Conservation (phyloP, 2,888 invertebrate species). For the Clistopyga incitator region DNA sequence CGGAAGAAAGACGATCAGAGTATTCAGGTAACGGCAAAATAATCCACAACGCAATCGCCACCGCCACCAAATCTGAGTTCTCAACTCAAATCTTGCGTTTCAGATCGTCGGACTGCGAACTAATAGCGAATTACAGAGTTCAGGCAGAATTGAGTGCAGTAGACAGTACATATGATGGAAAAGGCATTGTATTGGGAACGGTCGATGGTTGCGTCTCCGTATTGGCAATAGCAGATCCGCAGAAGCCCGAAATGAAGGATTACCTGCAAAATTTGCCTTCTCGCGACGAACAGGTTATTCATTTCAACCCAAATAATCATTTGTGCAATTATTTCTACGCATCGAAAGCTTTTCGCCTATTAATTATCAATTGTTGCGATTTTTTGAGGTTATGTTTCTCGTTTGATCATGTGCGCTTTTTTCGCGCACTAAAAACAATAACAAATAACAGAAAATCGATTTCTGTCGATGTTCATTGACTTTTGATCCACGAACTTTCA, state of each 20-base stretch:
- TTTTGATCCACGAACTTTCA: background rate
- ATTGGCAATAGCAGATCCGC: constrained; percentile 91
- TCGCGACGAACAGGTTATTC: constrained; percentile 87
- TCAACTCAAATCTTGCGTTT: constrained; percentile 40
- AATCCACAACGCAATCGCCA: background rate
- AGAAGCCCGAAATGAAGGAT: constrained; percentile 88
- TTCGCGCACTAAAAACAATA: background rate
- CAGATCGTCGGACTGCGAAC: constrained; percentile 94
- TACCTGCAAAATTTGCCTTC: constrained; percentile 89
- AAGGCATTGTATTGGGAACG: constrained; percentile 93
- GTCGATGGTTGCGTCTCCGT: constrained; percentile 97
- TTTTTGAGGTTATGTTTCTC: constrained; percentile 65
- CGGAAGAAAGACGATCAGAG: constrained; percentile 96
- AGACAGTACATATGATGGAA: constrained; percentile 93
- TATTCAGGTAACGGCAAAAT: constrained; percentile 89
- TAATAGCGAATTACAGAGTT: constrained; percentile 96
- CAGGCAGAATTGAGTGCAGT: constrained; percentile 95
- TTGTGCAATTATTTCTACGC: background rate
- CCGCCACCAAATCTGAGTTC: background rate
- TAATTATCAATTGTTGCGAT: background rate
- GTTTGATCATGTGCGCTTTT: constrained; percentile 46
- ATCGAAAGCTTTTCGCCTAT: background rate
- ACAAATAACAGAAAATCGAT: background rate
- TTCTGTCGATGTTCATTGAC: background rate
- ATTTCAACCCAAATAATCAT: background rate